Conservation (phyloP, 2,888 invertebrate species). For the Osmoderma eremita region DNA sequence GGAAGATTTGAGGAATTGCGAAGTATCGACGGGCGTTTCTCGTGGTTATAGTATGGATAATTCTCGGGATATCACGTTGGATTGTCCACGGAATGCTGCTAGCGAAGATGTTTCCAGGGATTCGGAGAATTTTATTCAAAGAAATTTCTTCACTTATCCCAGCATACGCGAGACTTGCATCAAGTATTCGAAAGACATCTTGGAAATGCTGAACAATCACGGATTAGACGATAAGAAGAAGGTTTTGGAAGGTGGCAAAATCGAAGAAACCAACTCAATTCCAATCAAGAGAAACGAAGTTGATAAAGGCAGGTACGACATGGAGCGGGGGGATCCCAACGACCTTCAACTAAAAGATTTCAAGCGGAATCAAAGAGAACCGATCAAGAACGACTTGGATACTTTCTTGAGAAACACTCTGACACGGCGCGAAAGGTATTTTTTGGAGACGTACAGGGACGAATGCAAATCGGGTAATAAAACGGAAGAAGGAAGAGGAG, state of each 20-base stretch:
- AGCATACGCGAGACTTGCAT: slow-evolving; percentile 39
- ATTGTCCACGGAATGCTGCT: slow-evolving; percentile 25
- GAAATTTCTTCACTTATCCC: slow-evolving; percentile 10
- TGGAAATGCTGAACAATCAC: slow-evolving; percentile 37
- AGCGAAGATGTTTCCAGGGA: slow-evolving; percentile 11
- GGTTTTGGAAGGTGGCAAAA: background rate
- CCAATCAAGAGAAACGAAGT: background rate
- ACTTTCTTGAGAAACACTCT: slow-evolving; percentile 17
- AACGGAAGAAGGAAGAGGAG: background rate
- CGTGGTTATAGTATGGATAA: slow-evolving; percentile 1
- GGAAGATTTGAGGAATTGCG: slow-evolving; percentile 20
- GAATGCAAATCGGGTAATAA: slow-evolving; percentile 1
- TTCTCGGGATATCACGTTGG: slow-evolving; percentile 11
- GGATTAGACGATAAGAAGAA: slow-evolving; percentile 7
- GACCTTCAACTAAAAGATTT: background rate
- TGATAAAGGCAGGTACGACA: background rate
- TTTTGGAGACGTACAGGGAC: slow-evolving; percentile 17
- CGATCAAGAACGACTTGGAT: no score
- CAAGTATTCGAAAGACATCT: slow-evolving; percentile 36
- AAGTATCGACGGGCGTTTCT: slow-evolving; percentile 26
- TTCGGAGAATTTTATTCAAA: slow-evolving; percentile 4
- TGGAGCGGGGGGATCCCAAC: slow-evolving; percentile 1
- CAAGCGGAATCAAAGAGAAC: no score
- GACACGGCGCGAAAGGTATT: slow-evolving; percentile 14
- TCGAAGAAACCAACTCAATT: background rate